Percentiles rank a stretch among this genome's conserved stretches.
These are phyloP conservation scores for Ceratothoa steindachneri DNA, from an alignment of 2,888 invertebrate species.

Conservation along the genomic window DNA sequence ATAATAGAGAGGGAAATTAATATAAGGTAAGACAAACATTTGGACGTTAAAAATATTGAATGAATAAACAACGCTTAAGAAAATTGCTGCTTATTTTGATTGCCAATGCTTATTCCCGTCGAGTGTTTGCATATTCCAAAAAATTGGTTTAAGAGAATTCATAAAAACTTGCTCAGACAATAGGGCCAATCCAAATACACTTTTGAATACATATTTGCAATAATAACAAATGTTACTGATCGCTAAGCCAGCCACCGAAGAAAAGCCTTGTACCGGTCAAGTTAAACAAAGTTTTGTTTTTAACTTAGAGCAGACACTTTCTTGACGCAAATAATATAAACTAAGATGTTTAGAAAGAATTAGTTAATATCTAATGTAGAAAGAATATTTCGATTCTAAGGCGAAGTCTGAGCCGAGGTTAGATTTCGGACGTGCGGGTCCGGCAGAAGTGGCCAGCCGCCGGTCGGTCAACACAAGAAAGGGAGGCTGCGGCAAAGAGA, in stretches of 20 bases:
- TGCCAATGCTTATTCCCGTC: not conserved
- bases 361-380: too few relatives aligned
- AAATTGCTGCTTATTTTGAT: slow-evolving; percentile 10
- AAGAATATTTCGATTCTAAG: not conserved
- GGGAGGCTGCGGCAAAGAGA: not conserved
- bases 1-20: slow-evolving; percentile 6
- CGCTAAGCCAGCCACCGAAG: not conserved
- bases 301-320: too few relatives aligned
- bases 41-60: not conserved
- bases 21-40: slow-evolving; percentile 6
- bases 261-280: not conserved
- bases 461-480: slow-evolving; percentile 3
- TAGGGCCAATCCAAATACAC: slow-evolving; percentile 9
- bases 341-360: too few relatives aligned
- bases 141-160: slow-evolving; percentile 7
- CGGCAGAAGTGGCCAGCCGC: not conserved
- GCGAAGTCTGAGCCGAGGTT: not conserved
- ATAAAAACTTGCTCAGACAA: slow-evolving; percentile 13
- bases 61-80: not conserved
- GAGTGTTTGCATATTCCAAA: slow-evolving; percentile 13
- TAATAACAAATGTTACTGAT: slow-evolving; percentile 15
- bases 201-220: slow-evolving; percentile 15
- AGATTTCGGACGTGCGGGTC: not conserved
- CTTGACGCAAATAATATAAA: too few relatives aligned
- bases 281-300: not conserved